A percentile compares a stretch with the other conserved stretches of the same genome.
These are phyloP conservation scores for Uromys caudimaculatus DNA, from an alignment of 2,797 vertebrate genomes.

Conservation along the genomic window DNA sequence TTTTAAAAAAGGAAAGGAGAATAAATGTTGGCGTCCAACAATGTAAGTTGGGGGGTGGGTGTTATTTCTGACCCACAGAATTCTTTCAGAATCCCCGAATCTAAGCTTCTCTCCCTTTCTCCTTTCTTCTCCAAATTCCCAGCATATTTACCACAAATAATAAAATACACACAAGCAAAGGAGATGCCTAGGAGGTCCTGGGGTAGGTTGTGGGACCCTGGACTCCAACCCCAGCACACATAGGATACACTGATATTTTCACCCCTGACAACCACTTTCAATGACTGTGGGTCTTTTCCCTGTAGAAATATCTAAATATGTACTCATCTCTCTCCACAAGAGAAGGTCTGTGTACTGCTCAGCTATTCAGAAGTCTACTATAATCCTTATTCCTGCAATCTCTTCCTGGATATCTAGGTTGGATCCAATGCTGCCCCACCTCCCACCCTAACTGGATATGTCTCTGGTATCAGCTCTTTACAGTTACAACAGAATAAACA, in stretches of 20 bases:
- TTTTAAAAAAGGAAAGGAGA: background rate
- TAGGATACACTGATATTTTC: background rate
- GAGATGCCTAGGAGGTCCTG: background rate
- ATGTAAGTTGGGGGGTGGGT: background rate
- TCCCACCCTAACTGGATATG: background rate
- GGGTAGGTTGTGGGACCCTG: background rate
- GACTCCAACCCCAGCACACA: background rate
- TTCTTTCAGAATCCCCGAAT: background rate
- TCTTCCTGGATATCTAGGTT: background rate
- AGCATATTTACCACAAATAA: background rate
- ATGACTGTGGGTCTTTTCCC: background rate
- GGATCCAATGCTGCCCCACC: background rate
- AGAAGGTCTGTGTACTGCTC: background rate
- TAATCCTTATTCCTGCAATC: background rate
- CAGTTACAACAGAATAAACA: background rate
- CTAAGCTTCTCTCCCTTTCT: background rate
- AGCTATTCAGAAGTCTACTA: background rate
- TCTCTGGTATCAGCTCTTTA: background rate
- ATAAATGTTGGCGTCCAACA: background rate
- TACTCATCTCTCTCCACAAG: background rate
- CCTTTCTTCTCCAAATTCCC: background rate
- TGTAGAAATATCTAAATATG: background rate
- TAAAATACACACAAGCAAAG: background rate
- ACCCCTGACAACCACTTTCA: background rate
- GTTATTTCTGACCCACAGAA: background rate